Base-by-base conservation (phyloP, 1,140 invertebrate species). In the Drosophila biarmipes region DNA sequence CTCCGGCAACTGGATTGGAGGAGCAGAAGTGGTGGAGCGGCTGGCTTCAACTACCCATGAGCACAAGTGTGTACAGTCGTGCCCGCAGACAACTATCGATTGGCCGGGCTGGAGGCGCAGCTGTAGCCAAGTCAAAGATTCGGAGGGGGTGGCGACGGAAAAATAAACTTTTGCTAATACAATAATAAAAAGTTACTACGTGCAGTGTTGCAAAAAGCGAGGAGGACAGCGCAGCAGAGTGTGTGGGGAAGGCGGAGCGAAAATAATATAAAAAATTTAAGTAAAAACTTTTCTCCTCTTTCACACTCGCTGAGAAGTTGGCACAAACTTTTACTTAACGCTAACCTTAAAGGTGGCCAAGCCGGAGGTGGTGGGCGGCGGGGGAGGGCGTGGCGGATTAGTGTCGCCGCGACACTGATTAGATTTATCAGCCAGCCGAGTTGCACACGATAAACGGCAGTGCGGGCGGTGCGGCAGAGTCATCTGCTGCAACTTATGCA, bases 131-230 rank as follows among this genome's bases (percentile, higher is more conserved):
- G 68, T 75, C 73, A 86, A 75, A 86, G 69, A 62, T 59, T 63
- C 42, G 27, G 29, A 21, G 46, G 45, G 19, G 38, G 63, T 27
- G 24, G 17, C n/a, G 7, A 68, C 21, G 53, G 38, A 76, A 75
- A 76, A 89, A 78, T 75, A 82, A 86, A 82, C 74, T 87, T 87
- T 82, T 75, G 58, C 75, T 89, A 87, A 87, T 87, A 82, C 78
- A 87, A 87, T 87, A 87, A 89, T 82, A 87, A 87, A 87, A 87
- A 87, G 62, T 87, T 87, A 68, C 82, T 78, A 57, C 85, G 68
- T 72, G 81, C 81, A 85, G 63, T 85, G 81, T 74, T 85, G 81
- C 73, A 49, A 46, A 62, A 43, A 43, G 45, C 7, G n/a, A 11
- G 27, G 11, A 15, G 14, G 46, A n/a, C 17, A 17, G 6, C n/a